Base-by-base conservation (phyloP, 2,888 invertebrate species). In the Dicyrtomina minuta region DNA sequence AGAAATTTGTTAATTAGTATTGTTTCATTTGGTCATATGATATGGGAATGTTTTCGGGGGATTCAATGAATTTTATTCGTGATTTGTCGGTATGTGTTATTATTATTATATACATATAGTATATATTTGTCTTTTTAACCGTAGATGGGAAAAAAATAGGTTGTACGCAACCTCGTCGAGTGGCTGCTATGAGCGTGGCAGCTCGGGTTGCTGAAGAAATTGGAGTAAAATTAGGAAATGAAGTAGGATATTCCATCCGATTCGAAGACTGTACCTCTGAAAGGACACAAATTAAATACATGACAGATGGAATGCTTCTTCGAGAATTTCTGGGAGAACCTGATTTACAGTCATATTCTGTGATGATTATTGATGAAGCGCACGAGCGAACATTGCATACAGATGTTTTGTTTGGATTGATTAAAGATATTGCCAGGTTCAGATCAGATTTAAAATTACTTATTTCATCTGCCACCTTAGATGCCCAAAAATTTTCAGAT, bases 261-360 rank as follows among this genome's bases (percentile, higher is more conserved):
- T 99, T 99, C 85, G 99, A 99, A 84, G 99, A 99, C 81, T 99
- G 98, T 81, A 98, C 98, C 0, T 96, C 96, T 2, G 97, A 98
- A 82, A 86, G 96, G 77, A 99, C 99, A 8, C 86, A 94, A 22
- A 88, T 99, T 60, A 99, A 99, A 83, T 99, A 99, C 81, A 98
- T 99, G 98, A 99, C 99, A 39, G 99, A 99, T 83, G 99, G 99
- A 80, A 99, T 98, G 80, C 83, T 99, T 53, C 91, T 99, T 75
- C 85, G 99, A 80, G 99, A 99, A 84, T 99, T 99, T 82, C 86
- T 99, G 1, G 92, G 94, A 53, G 98, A 99, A 82, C 99, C 99
- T 0, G 97, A 97, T 84, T 84, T 99, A 68, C 91, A 90, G 51
- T 90, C 93, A 1, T 99, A 99, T 83, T 96, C 93, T 84, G 97